Percentiles rank a stretch among this genome's conserved stretches.
phyloP scores from a whole-genome alignment of 2,888 invertebrate genomes.

The Agelastica alni region DNA sequence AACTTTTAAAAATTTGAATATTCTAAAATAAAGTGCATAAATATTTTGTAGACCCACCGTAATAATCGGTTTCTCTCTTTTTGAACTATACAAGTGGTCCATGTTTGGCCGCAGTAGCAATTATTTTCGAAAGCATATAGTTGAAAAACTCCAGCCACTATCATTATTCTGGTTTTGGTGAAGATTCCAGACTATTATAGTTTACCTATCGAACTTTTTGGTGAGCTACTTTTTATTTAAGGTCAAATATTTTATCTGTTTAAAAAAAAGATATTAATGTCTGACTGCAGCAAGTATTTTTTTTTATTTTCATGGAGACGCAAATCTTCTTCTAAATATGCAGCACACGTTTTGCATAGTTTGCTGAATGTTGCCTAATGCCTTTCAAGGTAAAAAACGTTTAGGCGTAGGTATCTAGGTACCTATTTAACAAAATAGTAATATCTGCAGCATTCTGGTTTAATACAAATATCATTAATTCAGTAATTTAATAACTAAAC shows the following conservation, averaged over 20 bases:
- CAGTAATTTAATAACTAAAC: no score
- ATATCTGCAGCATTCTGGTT: no score
- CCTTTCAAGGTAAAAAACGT: no score
- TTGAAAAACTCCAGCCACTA: constrained; percentile 14
- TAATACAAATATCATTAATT: no score
- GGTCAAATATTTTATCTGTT: background rate
- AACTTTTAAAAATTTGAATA: constrained; percentile 11
- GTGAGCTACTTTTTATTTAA: background rate
- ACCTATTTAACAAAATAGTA: no score
- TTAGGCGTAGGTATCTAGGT: no score
- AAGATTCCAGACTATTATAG: constrained; percentile 3
- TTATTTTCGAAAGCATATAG: constrained; percentile 28
- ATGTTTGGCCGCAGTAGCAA: constrained; percentile 19
- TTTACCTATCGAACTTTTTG: background rate
- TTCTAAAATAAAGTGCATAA: constrained; percentile 8
- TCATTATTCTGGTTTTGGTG: constrained; percentile 15
- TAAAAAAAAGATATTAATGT: no score
- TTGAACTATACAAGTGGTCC: constrained; percentile 10
- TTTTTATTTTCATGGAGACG: no score
- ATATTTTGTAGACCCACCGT: background rate
- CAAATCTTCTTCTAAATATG: no score
- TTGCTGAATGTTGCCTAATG: no score
- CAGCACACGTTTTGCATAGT: no score
- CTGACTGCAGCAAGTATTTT: no score
- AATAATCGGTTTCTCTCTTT: constrained; percentile 6